Conservation (phyloP, 2,113 vertebrate genomes). For the Crotalus horridus region DNA sequence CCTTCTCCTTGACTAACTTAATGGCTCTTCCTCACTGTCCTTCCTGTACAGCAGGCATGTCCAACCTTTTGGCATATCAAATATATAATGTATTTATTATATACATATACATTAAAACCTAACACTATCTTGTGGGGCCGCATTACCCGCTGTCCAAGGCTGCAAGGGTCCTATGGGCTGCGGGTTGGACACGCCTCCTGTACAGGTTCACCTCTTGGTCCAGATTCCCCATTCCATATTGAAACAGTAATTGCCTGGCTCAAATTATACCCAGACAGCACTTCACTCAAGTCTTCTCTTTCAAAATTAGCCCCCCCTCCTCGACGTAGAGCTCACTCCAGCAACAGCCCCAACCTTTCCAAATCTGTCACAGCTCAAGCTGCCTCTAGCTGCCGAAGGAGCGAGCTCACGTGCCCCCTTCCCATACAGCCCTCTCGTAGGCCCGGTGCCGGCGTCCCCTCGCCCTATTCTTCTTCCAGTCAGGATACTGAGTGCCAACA, state of each 20-base stretch:
- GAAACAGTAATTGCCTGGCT: neutral
- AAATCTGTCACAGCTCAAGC: neutral
- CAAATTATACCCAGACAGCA: neutral
- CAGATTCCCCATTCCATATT: neutral
- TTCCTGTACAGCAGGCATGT: neutral
- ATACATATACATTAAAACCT: no score
- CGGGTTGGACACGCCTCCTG: no score
- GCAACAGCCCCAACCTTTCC: neutral
- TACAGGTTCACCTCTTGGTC: neutral
- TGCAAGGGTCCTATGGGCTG: no score
- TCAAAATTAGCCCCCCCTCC: no score
- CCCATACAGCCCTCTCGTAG: constrained; percentile 35
- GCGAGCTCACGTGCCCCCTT: neutral
- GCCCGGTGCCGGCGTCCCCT: constrained; percentile 41
- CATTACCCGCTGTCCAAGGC: no score
- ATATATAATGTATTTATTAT: no score
- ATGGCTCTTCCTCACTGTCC: neutral
- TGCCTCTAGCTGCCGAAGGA: neutral
- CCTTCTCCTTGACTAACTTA: no score
- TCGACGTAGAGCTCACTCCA: neutral
- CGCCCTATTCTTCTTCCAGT: neutral
- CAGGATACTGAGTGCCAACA: constrained; percentile 98
- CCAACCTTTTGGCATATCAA: no score
- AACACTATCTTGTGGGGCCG: no score
- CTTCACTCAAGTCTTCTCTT: no score